Evolutionary conservation across 2,888 invertebrate genomes (phyloP).

Genomic region (Leptinotarsa haldemani): DNA sequence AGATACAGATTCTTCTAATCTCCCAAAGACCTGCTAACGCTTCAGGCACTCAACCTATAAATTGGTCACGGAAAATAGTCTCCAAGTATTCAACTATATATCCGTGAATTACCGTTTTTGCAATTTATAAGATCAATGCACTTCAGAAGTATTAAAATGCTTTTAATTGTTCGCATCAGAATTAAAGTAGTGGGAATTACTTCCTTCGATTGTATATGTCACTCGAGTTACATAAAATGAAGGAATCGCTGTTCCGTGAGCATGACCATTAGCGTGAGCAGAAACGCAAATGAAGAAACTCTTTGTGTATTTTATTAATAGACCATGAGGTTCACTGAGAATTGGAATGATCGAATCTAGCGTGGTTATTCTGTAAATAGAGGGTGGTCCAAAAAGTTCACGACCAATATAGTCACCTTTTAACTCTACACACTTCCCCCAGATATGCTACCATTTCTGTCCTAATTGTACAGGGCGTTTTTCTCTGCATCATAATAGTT

Average conservation of each 20-base stretch:
- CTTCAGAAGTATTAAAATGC: constrained; percentile 47
- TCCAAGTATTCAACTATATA: neutral
- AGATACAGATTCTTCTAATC: neutral
- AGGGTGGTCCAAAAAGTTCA: too few relatives aligned
- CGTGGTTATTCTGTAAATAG: too few relatives aligned
- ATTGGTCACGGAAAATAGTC: neutral
- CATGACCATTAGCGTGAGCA: constrained; percentile 47
- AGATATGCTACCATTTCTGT: too few relatives aligned
- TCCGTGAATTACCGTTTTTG: constrained; percentile 35
- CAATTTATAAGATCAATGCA: constrained; percentile 49
- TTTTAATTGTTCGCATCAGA: constrained; percentile 54
- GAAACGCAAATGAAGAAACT: constrained; percentile 8
- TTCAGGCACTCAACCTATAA: neutral
- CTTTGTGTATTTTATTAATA: neutral
- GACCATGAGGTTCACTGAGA: neutral
- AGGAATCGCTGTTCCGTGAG: constrained; percentile 54
- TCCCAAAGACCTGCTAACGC: neutral
- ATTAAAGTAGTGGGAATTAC: constrained; percentile 52
- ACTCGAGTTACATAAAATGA: constrained; percentile 54
- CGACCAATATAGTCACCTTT: too few relatives aligned
- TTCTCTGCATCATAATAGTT: too few relatives aligned
- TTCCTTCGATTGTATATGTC: constrained; percentile 58
- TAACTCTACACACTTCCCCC: too few relatives aligned
- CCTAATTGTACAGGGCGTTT: too few relatives aligned
- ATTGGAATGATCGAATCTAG: too few relatives aligned